These are phyloP conservation scores for Exaiptasia diaphana DNA, from an alignment of 64 coral and sea anemone genomes.

Conservation along the genomic window DNA sequence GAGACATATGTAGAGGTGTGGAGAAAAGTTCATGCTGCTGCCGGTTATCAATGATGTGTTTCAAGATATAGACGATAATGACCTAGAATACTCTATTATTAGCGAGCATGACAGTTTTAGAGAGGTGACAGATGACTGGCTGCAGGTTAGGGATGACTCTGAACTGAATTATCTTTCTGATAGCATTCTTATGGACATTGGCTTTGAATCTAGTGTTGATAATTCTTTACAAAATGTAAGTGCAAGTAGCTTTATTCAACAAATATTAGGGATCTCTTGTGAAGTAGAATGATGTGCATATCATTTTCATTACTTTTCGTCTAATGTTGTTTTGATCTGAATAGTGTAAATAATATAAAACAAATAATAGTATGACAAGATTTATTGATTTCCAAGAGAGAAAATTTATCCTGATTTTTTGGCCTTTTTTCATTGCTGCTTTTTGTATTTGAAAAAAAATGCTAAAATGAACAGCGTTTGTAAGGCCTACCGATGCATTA, in stretches of 20 bases:
- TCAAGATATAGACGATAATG: slow-evolving; percentile 23
- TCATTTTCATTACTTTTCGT: too few relatives aligned
- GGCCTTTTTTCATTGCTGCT: too few relatives aligned
- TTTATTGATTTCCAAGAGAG: too few relatives aligned
- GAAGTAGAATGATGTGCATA: too few relatives aligned
- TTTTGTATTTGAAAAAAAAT: too few relatives aligned
- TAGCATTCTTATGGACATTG: neutral
- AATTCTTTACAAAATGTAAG: neutral
- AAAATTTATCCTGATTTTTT: too few relatives aligned
- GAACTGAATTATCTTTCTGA: slow-evolving; percentile 14
- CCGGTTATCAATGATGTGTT: slow-evolving; percentile 42
- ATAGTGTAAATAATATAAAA: too few relatives aligned
- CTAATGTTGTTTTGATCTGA: too few relatives aligned
- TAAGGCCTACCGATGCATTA: too few relatives aligned
- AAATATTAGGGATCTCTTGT: too few relatives aligned
- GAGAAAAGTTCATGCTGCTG: slow-evolving; percentile 31
- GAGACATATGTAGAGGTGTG: slow-evolving; percentile 35
- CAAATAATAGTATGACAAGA: too few relatives aligned
- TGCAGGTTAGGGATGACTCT: slow-evolving; percentile 49
- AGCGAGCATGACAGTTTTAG: slow-evolving; percentile 11
- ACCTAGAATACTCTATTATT: neutral
- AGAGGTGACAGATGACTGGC: slow-evolving; percentile 39
- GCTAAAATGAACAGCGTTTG: too few relatives aligned
- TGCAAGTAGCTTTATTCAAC: neutral
- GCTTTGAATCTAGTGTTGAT: neutral